Percentiles rank a stretch among this genome's conserved stretches.
Conservation (phyloP, 2,888 invertebrate genomes). For the Tetragonula carbonaria region DNA sequence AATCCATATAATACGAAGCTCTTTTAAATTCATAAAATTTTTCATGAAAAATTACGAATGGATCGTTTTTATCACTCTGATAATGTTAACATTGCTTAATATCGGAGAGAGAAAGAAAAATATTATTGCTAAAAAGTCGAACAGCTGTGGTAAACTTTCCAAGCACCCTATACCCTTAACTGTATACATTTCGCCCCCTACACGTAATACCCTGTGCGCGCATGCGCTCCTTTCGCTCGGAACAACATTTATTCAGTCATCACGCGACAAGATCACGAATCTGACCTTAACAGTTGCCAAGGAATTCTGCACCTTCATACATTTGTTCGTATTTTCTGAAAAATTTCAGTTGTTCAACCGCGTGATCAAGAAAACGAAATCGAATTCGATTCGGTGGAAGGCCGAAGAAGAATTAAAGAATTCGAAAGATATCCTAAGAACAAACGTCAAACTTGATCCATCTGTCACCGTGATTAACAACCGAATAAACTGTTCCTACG, state of each 20-base stretch:
- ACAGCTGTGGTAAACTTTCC: conserved; percentile 38
- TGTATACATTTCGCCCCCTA: conserved; percentile 9
- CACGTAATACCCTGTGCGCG: conserved; percentile 27
- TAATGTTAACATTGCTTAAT: background rate
- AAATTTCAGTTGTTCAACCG: background rate
- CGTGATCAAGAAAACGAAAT: background rate
- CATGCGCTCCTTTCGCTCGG: conserved; percentile 55
- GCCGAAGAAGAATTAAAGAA: background rate
- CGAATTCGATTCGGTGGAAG: background rate
- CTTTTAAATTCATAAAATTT: too few species aligned
- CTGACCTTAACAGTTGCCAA: conserved; percentile 43
- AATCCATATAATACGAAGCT: too few species aligned
- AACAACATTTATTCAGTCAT: conserved; percentile 12
- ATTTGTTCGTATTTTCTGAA: background rate
- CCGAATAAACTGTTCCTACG: conserved; percentile 1
- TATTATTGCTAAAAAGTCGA: conserved; percentile 2
- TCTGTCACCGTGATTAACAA: conserved; percentile 20
- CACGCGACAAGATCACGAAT: conserved; percentile 54
- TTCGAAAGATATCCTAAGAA: background rate
- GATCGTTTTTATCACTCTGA: too few species aligned
- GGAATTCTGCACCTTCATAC: conserved; percentile 2
- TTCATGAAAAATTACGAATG: too few species aligned
- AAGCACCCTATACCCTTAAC: conserved; percentile 15
- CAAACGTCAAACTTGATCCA: conserved; percentile 30
- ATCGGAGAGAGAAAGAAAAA: background rate